These are phyloP conservation scores for Eulacestoma nigropectus DNA, from an alignment of 2,113 vertebrate genomes.

Conservation along the genomic window DNA sequence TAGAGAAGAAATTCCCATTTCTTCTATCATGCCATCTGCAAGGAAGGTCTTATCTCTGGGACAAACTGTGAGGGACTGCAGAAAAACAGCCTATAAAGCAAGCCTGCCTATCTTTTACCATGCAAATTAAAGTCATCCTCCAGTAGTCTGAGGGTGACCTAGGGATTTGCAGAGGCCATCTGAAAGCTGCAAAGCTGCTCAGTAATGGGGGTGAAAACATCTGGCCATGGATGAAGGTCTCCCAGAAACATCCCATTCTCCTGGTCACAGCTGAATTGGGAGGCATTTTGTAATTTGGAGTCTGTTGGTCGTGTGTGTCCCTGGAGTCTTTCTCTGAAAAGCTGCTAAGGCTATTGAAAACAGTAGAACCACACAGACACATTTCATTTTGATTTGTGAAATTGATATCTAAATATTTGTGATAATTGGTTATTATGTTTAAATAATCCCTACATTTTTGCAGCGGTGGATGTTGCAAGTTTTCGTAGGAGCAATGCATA, in stretches of 20 bases:
- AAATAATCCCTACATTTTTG: not conserved
- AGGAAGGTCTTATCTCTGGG: conserved; percentile 55
- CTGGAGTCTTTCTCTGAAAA: not conserved
- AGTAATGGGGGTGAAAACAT: conserved; percentile 47
- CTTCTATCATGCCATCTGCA: not conserved
- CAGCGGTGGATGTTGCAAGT: not conserved
- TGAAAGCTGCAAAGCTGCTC: conserved; percentile 60
- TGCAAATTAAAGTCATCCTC: conserved; percentile 81
- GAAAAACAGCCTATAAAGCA: conserved; percentile 72
- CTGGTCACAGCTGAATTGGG: not conserved
- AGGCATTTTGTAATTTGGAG: conserved; percentile 6
- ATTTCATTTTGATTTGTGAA: not conserved
- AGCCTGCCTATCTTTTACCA: conserved; percentile 76
- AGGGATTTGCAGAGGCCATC: conserved; percentile 65
- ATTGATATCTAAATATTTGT: conserved; percentile 6
- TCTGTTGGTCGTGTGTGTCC: not conserved
- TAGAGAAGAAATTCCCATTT: conserved; percentile 58
- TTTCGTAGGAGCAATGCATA: not conserved
- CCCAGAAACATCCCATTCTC: conserved; percentile 11
- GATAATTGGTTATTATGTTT: not conserved
- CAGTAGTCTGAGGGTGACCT: conserved; percentile 74
- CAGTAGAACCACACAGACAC: not conserved
- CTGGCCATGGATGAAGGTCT: conserved; percentile 76
- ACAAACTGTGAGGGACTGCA: not conserved
- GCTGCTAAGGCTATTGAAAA: not conserved